phyloP scores from a whole-genome alignment of 2,113 vertebrate genomes.

The Uria lomvia region DNA sequence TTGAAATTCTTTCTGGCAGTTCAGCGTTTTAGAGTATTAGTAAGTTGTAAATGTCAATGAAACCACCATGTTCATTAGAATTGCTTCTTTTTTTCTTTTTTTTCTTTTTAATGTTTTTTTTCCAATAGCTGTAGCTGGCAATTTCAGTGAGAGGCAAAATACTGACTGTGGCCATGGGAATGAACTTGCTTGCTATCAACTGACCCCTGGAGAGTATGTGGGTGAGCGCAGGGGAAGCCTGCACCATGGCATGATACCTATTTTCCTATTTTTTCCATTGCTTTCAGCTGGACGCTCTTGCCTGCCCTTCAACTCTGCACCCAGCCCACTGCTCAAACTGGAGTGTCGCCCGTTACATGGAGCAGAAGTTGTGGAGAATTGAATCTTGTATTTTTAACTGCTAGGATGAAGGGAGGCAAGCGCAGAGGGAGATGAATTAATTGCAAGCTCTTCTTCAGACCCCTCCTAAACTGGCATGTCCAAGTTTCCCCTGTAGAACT shows the following conservation, averaged over 20 bases:
- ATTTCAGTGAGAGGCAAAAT: background rate
- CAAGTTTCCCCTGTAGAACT: background rate
- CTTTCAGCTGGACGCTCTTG: background rate
- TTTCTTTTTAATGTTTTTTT: background rate
- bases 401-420: too few species aligned
- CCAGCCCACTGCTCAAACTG: background rate
- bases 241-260: too few species aligned
- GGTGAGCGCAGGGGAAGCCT: background rate
- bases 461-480: background rate
- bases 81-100: background rate
- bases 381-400: background rate
- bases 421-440: background rate
- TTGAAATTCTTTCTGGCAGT: background rate
- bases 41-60: background rate
- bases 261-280: background rate
- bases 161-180: background rate
- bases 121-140: background rate
- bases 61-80: background rate
- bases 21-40: background rate
- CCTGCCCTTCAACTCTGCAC: background rate
- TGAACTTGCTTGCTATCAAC: background rate
- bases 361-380: background rate
- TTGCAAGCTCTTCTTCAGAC: background rate
- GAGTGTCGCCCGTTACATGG: too few species aligned
- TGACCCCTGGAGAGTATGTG: background rate